phyloP scores from a whole-genome alignment of 2,888 invertebrate species.

The Prenolepis imparis region DNA sequence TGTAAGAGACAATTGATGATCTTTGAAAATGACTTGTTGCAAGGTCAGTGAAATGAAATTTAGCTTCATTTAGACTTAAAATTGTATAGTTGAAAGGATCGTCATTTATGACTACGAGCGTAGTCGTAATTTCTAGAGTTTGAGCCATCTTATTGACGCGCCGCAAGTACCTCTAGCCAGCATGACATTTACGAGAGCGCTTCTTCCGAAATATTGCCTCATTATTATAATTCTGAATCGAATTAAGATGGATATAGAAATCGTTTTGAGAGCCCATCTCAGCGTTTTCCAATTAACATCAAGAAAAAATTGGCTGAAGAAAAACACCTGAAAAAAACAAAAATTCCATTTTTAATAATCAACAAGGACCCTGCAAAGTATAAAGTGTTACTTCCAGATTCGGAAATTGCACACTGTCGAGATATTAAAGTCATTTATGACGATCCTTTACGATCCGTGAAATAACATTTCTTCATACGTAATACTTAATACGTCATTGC shows the following conservation, averaged over 20 bases:
- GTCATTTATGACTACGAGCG: slow-evolving; percentile 61
- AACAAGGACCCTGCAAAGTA: slow-evolving; percentile 53
- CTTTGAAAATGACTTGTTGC: slow-evolving; percentile 68
- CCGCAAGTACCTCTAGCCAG: slow-evolving; percentile 37
- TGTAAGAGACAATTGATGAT: slow-evolving; percentile 48
- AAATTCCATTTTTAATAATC: slow-evolving; percentile 55
- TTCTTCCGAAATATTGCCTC: slow-evolving; percentile 57
- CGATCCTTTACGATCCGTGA: background rate
- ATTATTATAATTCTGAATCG: slow-evolving; percentile 41
- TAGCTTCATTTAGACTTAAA: background rate
- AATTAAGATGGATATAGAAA: background rate
- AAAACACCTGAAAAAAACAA: slow-evolving; percentile 77
- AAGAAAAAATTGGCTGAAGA: slow-evolving; percentile 76
- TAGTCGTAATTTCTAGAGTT: slow-evolving; percentile 45
- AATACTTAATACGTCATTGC: background rate
- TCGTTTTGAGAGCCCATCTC: slow-evolving; percentile 19
- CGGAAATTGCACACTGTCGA: slow-evolving; percentile 75
- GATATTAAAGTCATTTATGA: slow-evolving; percentile 72
- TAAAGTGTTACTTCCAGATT: slow-evolving; percentile 71
- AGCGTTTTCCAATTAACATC: slow-evolving; percentile 27
- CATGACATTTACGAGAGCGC: slow-evolving; percentile 51
- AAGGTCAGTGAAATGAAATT: slow-evolving; percentile 63
- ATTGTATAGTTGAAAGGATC: too few relatives aligned
- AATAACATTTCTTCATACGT: background rate
- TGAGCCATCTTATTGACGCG: background rate